These are phyloP conservation scores for Nyctereutes procyonoides DNA, from an alignment of 2,113 vertebrate genomes.

Conservation along the genomic window DNA sequence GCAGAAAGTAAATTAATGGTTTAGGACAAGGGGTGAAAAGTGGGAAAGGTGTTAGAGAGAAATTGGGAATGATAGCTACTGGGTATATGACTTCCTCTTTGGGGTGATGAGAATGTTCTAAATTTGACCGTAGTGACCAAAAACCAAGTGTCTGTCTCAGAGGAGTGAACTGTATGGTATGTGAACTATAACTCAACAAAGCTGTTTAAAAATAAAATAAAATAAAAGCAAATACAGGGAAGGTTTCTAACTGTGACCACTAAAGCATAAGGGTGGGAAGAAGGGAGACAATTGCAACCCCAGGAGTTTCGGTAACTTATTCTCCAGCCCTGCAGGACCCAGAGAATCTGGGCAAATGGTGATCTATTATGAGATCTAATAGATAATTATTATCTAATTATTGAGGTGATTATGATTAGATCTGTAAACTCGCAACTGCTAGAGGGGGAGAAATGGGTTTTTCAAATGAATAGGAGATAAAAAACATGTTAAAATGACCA, in stretches of 20 bases:
- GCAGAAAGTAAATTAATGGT: background rate
- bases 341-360: background rate
- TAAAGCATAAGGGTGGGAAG: background rate
- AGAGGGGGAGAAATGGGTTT: background rate
- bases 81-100: background rate
- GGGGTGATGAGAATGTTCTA: background rate
- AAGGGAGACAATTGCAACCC: background rate
- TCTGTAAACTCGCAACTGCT: background rate
- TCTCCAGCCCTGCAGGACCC: background rate
- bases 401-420: background rate
- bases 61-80: background rate
- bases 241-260: background rate
- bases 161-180: background rate
- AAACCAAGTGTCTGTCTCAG: background rate
- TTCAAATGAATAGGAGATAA: background rate
- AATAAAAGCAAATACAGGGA: background rate
- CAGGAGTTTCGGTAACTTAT: background rate
- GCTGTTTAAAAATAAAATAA: background rate
- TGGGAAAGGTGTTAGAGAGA: background rate
- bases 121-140: background rate
- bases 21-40: background rate
- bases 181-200: background rate
- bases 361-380: background rate
- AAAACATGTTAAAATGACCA: constrained; percentile 12
- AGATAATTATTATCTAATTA: background rate